phyloP scores from a whole-genome alignment of 2,888 invertebrate genomes.

The Torymus aiolomorphi region DNA sequence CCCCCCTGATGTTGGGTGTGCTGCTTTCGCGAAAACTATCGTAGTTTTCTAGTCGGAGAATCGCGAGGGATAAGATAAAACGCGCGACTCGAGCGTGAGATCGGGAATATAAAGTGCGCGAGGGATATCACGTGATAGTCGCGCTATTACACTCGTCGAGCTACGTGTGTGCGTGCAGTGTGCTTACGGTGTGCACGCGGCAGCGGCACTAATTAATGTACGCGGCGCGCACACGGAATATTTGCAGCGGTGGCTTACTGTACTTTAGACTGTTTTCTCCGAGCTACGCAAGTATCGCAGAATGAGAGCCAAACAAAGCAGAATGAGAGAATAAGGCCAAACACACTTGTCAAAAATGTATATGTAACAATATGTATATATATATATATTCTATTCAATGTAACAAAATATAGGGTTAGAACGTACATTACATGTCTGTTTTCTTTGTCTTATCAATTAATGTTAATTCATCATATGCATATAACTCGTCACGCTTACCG shows the following conservation, averaged over 20 bases:
- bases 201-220: too few relatives aligned
- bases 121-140: conserved; percentile 43
- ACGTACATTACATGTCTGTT: neutral
- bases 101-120: conserved; percentile 29
- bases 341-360: conserved; percentile 42
- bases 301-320: too few relatives aligned
- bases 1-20: neutral
- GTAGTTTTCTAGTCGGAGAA: conserved; percentile 54
- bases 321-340: conserved; percentile 44
- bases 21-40: conserved; percentile 28
- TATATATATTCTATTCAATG: conserved; percentile 50
- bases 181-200: too few relatives aligned
- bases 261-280: conserved; percentile 45
- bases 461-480: too few relatives aligned
- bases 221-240: too few relatives aligned
- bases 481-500: conserved; percentile 9
- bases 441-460: too few relatives aligned
- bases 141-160: conserved; percentile 25
- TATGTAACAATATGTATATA: conserved; percentile 55
- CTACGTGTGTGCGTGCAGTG: conserved; percentile 1
- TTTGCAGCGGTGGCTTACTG: conserved; percentile 27
- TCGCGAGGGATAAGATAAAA: conserved; percentile 37
- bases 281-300: too few relatives aligned
- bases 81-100: conserved; percentile 16
- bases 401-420: conserved; percentile 53